Evolutionary conservation across 2,888 invertebrate species (phyloP), one percentile per base, ranked within the genome.

Genomic region (Drosophila demipolita): DNA sequence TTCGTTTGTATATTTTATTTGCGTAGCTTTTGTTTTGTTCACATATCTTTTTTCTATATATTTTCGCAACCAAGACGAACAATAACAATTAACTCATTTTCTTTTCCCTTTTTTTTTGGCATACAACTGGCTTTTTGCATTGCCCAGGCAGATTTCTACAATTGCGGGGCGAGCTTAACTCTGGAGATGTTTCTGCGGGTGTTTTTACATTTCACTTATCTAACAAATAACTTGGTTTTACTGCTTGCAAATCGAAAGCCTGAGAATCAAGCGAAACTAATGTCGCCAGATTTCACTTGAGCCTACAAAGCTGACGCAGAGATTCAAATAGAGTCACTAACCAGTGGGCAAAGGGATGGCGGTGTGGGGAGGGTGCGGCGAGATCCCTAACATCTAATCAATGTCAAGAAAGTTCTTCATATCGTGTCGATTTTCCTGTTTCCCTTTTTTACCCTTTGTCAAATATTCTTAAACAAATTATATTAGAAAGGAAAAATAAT

Each of bases 231-330:
- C 60, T 74, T 50, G 32, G 54, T 48, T 73, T 66, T 53, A 66
- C 73, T 62, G 32, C 73, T 67, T 77, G 82, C 72, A 82, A 81
- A 81, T 82, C 57, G 77, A 74, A 82, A 82, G 29, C 29, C 69
- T 48, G 54, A 78, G 60, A 75, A 73, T 65, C 70, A 73, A 66
- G 82, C 72, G 60, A 72, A 75, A 75, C 78, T 69, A 29, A 42
- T 73, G 61, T 49, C 42, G n/a, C 11, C 48, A 49, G 70, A 69
- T 75, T 75, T 75, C 74, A 70, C 74, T 65, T 52, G 23, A 8
- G 40, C 23, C 2, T 17, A 29, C 32, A 8, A n/a, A 40, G 23
- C 36, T 36, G 29, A 12, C 17, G 3, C 9, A 20, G 3, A n/a
- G n/a, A 40, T 23, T 50, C 3, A 17, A 32, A 32, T n/a, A 38